Evolutionary conservation across 2,888 invertebrate genomes (phyloP), one percentile per base, ranked within the genome.

Genomic region (Gasteruption jaculator): DNA sequence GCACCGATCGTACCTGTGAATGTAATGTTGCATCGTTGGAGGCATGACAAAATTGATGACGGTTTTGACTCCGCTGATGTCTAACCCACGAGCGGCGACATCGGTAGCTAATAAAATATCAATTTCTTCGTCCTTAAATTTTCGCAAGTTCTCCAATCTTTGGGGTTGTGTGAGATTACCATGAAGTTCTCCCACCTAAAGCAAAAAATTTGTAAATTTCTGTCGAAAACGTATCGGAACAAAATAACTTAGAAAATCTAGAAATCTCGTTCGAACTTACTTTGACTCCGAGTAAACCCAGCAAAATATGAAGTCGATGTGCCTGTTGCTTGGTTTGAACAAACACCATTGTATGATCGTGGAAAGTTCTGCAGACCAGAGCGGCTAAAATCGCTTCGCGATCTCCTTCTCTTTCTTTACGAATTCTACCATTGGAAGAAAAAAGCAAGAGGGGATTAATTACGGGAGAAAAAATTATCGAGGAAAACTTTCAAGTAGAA

Each of bases 41-140:
- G 97, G 97, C 84, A 97, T 85, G 0, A 91, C 86, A 73, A 93
- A 96, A 74, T 99, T 99, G 30, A 99, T 83, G 4, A 96, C 96
- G 10, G 96, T 96, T 73, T 91, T 90, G 0, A 97, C 94, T 6
- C 93, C 94, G n/a, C 88, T 85, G 55, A 97, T 97, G 73, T 97
- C 97, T 31, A 97, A 76, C 60, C 99, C 95, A 62, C 94, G 76
- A 4, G 94, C 91, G 1, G 94, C 94, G 25, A 95, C 85, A 73
- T 95, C 95, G 0, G 95, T 95, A 0, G 93, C 93, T 34, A 94
- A 81, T n/a, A 95, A 73, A n/a, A 91, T 80, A 64, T 91, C 90
- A 3, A 83, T 83, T 61, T 80, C 80, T 58, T 88, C 87, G 6
- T 90, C 86, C 64, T 89, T 91, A 71, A 96, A 96, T 54, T 85